Evolutionary conservation across 1,140 invertebrate species (phyloP).

Genomic region (Phymorhynchus buccinoides): DNA sequence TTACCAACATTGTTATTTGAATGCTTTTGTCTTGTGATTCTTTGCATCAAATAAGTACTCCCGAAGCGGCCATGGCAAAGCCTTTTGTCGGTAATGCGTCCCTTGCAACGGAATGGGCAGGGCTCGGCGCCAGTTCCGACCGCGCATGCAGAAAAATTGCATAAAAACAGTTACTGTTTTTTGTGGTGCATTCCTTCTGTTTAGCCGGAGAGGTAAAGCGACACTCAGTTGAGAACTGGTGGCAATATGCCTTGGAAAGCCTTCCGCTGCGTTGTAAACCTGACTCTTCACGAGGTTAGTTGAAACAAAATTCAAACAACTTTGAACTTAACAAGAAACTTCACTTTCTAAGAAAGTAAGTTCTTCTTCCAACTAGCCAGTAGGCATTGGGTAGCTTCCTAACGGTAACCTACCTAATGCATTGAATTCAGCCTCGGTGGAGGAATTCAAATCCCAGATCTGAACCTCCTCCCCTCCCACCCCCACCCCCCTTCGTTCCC

Average conservation of each 20-base stretch:
- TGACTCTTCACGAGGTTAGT: background rate
- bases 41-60: background rate
- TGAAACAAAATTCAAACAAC: too few relatives aligned
- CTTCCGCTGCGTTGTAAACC: background rate
- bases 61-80: background rate
- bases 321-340: too few relatives aligned
- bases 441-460: too few relatives aligned
- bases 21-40: background rate
- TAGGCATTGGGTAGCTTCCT: too few relatives aligned
- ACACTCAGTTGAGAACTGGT: background rate
- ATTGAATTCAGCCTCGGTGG: too few relatives aligned
- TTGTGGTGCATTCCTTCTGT: too few relatives aligned
- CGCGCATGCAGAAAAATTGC: background rate
- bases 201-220: background rate
- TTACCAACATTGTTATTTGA: background rate
- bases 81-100: conserved; percentile 1
- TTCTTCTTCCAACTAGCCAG: too few relatives aligned
- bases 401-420: too few relatives aligned
- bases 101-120: background rate
- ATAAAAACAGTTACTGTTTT: too few relatives aligned
- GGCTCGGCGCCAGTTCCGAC: background rate
- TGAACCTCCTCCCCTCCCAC: too few relatives aligned
- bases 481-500: too few relatives aligned
- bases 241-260: background rate
- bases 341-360: too few relatives aligned